Conservation (phyloP, 2,113 vertebrate species). For the Otocyon megalotis region DNA sequence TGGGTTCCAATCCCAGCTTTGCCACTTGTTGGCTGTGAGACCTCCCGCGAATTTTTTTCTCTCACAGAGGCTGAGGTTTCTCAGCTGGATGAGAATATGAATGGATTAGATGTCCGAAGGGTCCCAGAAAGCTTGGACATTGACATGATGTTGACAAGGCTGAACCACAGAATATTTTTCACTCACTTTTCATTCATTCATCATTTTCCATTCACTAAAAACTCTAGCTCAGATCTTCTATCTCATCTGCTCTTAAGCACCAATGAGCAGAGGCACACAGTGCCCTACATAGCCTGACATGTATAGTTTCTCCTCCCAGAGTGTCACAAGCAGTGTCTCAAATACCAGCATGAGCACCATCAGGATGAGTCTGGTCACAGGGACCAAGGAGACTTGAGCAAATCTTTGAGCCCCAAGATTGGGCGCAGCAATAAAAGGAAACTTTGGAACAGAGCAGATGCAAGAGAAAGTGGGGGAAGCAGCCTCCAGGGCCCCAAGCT, state of each 20-base stretch:
- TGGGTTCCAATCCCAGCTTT: background rate
- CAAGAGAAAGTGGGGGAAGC: background rate
- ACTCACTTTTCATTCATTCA: background rate
- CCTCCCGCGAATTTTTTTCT: background rate
- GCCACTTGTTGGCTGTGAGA: background rate
- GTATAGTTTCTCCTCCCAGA: background rate
- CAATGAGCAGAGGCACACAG: background rate
- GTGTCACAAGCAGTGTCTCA: background rate
- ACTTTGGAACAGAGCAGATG: background rate
- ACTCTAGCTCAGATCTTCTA: background rate
- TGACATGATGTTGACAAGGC: background rate
- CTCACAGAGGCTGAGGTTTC: background rate
- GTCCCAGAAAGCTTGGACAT: background rate
- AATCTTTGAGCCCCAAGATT: background rate
- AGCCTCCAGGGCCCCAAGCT: background rate
- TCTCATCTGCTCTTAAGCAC: slow-evolving; percentile 1
- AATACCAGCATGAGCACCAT: background rate
- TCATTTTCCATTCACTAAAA: background rate
- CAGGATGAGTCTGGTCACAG: background rate
- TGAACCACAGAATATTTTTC: background rate
- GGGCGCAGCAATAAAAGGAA: background rate
- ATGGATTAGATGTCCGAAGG: background rate
- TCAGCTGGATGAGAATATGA: background rate
- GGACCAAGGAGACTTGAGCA: background rate
- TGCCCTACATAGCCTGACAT: background rate